Percentiles rank a stretch among this genome's conserved stretches.
Evolutionary conservation across 2,797 vertebrate species (phyloP).

Genomic region (Anguilla pacifica): DNA sequence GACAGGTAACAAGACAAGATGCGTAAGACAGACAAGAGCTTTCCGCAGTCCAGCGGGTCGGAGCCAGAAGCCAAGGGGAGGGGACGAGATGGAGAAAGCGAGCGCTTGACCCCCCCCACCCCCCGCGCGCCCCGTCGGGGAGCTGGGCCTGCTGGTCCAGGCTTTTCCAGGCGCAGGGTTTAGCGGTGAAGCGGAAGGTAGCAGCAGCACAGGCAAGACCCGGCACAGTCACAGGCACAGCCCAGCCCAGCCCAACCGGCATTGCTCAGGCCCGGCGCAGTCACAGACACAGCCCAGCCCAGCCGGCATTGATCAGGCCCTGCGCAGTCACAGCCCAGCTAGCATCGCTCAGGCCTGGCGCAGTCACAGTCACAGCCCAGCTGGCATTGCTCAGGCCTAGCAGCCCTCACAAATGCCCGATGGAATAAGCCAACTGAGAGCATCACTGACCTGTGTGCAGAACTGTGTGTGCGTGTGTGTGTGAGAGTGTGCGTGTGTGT

Average conservation of each 20-base stretch:
- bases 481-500: too few relatives aligned
- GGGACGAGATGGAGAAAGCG: conserved; percentile 30
- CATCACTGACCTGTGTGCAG: conserved; percentile 3
- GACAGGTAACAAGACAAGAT: conserved; percentile 31
- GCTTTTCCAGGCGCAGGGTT: neutral
- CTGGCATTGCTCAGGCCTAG: conserved; percentile 30
- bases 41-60: conserved; percentile 17
- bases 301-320: conserved; percentile 26
- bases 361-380: conserved; percentile 7
- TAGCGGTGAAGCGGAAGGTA: neutral
- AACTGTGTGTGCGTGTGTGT: neutral
- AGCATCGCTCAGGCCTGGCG: conserved; percentile 20
- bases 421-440: conserved; percentile 31
- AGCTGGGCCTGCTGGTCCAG: neutral
- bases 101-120: neutral
- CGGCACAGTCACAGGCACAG: conserved; percentile 5
- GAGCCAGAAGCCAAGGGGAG: conserved; percentile 51
- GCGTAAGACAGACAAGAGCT: conserved; percentile 36
- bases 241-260: conserved; percentile 7
- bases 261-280: conserved; percentile 22
- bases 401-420: conserved; percentile 12
- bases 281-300: neutral
- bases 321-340: conserved; percentile 7
- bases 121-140: too few relatives aligned
- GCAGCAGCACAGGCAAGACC: conserved; percentile 14